Evolutionary conservation across 2,113 vertebrate genomes (phyloP).

Genomic region (Ailuropoda melanoleuca): DNA sequence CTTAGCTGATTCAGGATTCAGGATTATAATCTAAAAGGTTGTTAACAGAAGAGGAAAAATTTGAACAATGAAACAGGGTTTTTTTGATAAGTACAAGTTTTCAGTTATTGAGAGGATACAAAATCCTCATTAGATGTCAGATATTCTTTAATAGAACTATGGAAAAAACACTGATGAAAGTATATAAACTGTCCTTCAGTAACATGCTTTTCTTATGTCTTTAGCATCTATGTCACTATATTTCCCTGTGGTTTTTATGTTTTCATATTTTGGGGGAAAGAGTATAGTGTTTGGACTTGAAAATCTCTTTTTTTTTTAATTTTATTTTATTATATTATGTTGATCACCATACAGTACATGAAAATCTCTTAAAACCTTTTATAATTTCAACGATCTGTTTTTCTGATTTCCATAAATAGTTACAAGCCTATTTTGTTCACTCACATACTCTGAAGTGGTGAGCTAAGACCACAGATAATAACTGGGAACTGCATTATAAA

Average conservation of each 20-base stretch:
- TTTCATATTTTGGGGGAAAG: not conserved
- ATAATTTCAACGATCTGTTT: not conserved
- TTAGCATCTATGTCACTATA: not conserved
- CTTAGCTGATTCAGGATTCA: not conserved
- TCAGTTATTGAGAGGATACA: not conserved
- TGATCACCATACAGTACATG: too few species aligned
- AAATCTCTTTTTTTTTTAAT: too few species aligned
- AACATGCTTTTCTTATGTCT: not conserved
- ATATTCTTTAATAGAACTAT: conserved; percentile 1
- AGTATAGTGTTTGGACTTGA: not conserved
- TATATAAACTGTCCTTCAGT: not conserved
- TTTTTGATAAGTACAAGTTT: not conserved
- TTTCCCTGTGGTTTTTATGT: not conserved
- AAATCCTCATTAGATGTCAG: not conserved
- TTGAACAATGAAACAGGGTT: not conserved
- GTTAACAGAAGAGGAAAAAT: not conserved
- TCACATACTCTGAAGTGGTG: not conserved
- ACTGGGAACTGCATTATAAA: not conserved
- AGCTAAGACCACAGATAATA: not conserved
- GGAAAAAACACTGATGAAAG: not conserved
- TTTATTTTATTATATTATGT: too few species aligned
- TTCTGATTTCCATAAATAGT: not conserved
- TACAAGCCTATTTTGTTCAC: not conserved
- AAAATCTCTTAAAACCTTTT: not conserved
- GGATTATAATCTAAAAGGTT: not conserved